Evolutionary conservation across 2,888 invertebrate species (phyloP), one percentile per base, ranked within the genome.

Genomic region (Plemyria rubiginata): DNA sequence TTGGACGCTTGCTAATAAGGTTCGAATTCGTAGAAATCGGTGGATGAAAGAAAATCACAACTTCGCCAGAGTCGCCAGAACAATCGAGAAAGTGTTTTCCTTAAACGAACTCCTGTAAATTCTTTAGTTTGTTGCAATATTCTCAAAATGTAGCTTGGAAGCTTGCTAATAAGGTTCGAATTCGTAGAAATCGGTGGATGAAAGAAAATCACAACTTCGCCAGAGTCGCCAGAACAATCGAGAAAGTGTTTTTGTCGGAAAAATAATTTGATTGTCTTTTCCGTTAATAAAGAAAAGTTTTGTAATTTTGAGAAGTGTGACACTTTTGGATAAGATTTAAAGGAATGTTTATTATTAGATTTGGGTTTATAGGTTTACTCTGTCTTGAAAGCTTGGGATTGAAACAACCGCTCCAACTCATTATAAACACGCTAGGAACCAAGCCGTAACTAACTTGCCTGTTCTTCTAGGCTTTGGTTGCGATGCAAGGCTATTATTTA

Each of bases 171-270:
- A 60, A 55, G 49, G 38, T 60, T 53, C 11, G 16, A 12, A 49
- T 56, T 64, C 46, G 54, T 11, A 16, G 22, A 16, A 62, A 38
- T 36, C 22, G 49, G 32, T 6, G 56, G 36, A 56, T 15, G 41
- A 13, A 46, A 11, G 45, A 54, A 63, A 54, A 55, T 13, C 11
- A 15, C 38, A 13, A 60, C 38, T 49, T 57, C 45, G 32, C 45
- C 40, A 62, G 62, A 62, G 58, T n/a, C n/a, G n/a, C n/a, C n/a
- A n/a, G n/a, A n/a, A n/a, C 60, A 65, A 70, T 64, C 58, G 29
- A 48, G 59, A 59, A 66, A 22, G 22, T 22, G 22, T 49, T 49
- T 54, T 49, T 36, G 57, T 41, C 28, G 38, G 16, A 60, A 60
- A 58, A 68, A 60, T 65, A 61, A 59, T 61, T 61, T 65, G 52